A percentile compares a stretch with the other conserved stretches of the same genome.
phyloP scores from a whole-genome alignment of 2,797 vertebrate species.

The Eptatretus atami region DNA sequence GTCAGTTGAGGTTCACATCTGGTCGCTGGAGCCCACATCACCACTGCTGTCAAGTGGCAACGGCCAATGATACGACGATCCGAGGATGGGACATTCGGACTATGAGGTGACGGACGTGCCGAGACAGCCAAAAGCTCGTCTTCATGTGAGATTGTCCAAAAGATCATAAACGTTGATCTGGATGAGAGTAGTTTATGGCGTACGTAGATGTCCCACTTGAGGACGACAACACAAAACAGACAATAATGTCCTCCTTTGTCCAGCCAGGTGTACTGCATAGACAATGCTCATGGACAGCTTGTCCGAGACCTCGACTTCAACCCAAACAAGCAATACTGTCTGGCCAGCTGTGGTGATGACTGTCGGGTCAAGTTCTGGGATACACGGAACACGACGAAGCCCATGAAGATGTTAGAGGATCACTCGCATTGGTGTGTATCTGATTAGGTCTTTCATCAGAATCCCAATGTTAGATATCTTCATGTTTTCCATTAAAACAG shows the following conservation, averaged over 20 bases:
- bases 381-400: constrained; percentile 43
- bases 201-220: no score
- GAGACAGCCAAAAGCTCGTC: no score
- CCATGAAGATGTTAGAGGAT: constrained; percentile 63
- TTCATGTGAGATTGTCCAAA: no score
- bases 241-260: constrained; percentile 10
- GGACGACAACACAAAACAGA: no score
- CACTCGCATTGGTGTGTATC: constrained; percentile 54
- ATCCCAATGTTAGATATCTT: no score
- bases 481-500: no score
- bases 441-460: no score
- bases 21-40: constrained; percentile 90
- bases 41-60: constrained; percentile 69
- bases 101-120: constrained; percentile 36
- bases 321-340: constrained; percentile 88
- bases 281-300: constrained; percentile 83
- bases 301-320: constrained; percentile 93
- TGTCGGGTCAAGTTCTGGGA: constrained; percentile 99
- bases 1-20: constrained; percentile 62
- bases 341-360: constrained; percentile 88
- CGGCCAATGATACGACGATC: constrained; percentile 52
- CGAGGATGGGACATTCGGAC: constrained; percentile 70
- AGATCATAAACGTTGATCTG: no score
- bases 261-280: constrained; percentile 89
- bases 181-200: no score